A percentile compares a stretch with the other conserved stretches of the same genome.
These are phyloP conservation scores for Cosmopolites sordidus DNA, from an alignment of 2,888 invertebrate species.

Conservation along the genomic window DNA sequence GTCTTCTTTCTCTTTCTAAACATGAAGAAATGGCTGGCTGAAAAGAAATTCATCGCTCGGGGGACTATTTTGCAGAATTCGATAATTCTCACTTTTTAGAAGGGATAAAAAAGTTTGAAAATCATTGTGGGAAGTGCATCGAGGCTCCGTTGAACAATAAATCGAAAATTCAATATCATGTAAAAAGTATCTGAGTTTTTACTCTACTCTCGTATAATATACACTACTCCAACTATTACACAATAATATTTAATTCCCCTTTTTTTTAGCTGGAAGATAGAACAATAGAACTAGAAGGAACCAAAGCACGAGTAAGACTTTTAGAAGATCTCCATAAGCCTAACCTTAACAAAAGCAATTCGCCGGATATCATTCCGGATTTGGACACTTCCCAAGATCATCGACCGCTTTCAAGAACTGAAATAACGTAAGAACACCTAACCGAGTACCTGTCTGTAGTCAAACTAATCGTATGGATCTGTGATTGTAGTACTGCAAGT, in stretches of 20 bases:
- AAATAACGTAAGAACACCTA: slow-evolving; percentile 33
- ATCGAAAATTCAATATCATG: no score
- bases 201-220: no score
- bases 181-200: no score
- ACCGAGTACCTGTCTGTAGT: no score
- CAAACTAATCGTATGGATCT: no score
- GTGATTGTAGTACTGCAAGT: slow-evolving; percentile 48
- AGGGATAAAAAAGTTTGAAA: no score
- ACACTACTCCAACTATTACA: not conserved
- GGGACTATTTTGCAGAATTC: not conserved
- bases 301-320: slow-evolving; percentile 70
- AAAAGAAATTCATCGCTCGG: no score
- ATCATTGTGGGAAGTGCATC: not conserved
- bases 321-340: slow-evolving; percentile 56
- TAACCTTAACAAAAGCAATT: slow-evolving; percentile 27
- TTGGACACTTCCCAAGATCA: slow-evolving; percentile 33
- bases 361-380: slow-evolving; percentile 49
- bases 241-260: no score
- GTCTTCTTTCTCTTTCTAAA: no score
- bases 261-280: slow-evolving; percentile 70
- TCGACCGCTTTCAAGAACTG: slow-evolving; percentile 28
- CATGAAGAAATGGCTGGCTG: no score
- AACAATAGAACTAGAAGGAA: slow-evolving; percentile 79
- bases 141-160: no score
- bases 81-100: no score